Base-by-base conservation (phyloP, 2,797 vertebrate genomes). In the Rhyacichthys aspro region DNA sequence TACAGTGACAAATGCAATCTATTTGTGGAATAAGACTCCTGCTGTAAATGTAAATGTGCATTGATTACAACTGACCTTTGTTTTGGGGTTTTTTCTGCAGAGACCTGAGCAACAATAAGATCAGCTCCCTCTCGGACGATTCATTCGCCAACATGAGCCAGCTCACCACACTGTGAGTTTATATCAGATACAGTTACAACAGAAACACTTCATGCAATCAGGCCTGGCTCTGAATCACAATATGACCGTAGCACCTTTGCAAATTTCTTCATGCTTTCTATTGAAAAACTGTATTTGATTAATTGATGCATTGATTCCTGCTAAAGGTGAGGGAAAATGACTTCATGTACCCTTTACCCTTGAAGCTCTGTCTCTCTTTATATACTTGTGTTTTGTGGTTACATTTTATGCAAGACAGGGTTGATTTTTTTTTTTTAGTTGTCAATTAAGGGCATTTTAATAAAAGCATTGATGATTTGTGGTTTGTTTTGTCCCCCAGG, bases 91-190 rank as follows among this genome's bases (percentile, higher is more conserved):
- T 52, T 38, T 83, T 82, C 92, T 90, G 55, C 90, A 98, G 97
- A 0, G 97, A 99, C 70, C 89, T 99, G 84, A 99, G 97, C 88
- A 99, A 99, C 93, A 99, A 99, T 89, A 95, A 92, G 89, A 99
- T 99, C 92, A 95, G 90, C 76, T 94, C 94, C 43, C 83, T 99
- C 76, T 93, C 93, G 48, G 96, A 98, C 12, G 95, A 95, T 9
- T 96, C 96, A 67, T 98, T 99, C 85, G 94, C 91, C 86, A 98
- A 98, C 89, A 99, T 98, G 96, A 98, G 94, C 83, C 96, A 98
- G 75, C 96, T 99, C 67, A 98, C 97, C 72, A 99, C 96, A 0
- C 85, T 99, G 97, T 99, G 91, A 93, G 97, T 55, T 46, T 44
- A 48, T 34, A 67, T 17, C 14, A 3, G 17, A 36, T 16, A 9